Conservation (phyloP, 2,113 vertebrate species). For the Rattus rattus region DNA sequence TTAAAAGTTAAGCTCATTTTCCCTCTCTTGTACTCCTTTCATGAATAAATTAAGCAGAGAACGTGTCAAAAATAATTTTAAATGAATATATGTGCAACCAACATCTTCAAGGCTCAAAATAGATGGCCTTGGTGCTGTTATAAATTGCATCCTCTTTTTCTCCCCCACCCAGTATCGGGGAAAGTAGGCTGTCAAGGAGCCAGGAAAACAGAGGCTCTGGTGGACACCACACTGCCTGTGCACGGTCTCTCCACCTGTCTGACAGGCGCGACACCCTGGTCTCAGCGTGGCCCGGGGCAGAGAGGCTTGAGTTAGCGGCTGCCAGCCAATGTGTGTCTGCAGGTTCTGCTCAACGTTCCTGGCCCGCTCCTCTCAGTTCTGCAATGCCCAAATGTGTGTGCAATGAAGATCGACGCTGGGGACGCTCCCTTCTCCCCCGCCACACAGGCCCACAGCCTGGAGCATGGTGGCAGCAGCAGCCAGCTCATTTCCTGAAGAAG, state of each 20-base stretch:
- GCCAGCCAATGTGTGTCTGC: constrained; percentile 48
- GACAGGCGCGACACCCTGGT: background rate
- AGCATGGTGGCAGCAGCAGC: constrained; percentile 37
- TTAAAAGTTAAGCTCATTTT: constrained; percentile 79
- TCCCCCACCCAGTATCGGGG: constrained; percentile 49
- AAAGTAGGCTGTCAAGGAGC: constrained; percentile 68
- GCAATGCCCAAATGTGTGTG: constrained; percentile 57
- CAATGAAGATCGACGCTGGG: constrained; percentile 24
- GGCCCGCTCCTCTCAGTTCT: constrained; percentile 40
- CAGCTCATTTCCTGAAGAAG: constrained; percentile 73
- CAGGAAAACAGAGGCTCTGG: constrained; percentile 39
- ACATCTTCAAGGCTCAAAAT: constrained; percentile 81
- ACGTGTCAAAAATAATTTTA: constrained; percentile 84
- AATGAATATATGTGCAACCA: constrained; percentile 82
- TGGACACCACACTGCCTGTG: constrained; percentile 30
- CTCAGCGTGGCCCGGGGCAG: background rate
- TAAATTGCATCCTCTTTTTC: constrained; percentile 71
- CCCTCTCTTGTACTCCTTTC: constrained; percentile 74
- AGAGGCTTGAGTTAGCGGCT: background rate
- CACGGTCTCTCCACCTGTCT: constrained; percentile 41
- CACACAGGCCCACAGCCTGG: constrained; percentile 71
- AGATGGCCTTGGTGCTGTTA: constrained; percentile 81
- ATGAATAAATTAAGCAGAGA: constrained; percentile 82
- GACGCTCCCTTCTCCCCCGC: constrained; percentile 58
- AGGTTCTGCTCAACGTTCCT: constrained; percentile 62